A percentile compares a stretch with the other conserved stretches of the same genome.
Conservation (phyloP, 2,113 vertebrate genomes). For the Suricata suricatta region DNA sequence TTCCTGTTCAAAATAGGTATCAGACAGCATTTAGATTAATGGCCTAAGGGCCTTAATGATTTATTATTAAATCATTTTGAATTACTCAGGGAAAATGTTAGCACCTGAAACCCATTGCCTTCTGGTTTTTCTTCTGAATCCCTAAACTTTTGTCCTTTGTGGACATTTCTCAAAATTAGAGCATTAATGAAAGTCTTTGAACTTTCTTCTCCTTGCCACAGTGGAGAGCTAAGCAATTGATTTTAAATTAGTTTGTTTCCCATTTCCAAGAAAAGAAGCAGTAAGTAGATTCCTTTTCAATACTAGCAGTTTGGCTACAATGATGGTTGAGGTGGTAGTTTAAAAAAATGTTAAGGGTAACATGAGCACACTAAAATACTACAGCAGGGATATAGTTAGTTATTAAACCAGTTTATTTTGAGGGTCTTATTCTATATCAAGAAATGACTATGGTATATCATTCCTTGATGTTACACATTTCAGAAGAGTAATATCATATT, state of each 20-base stretch:
- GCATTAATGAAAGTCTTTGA: constrained; percentile 58
- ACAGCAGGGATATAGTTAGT: constrained; percentile 29
- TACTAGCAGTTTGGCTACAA: constrained; percentile 49
- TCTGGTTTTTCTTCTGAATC: not conserved
- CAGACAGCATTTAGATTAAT: constrained; percentile 65
- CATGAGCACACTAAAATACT: constrained; percentile 44
- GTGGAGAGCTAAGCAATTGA: constrained; percentile 48
- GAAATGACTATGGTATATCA: not conserved
- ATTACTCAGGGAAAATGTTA: constrained; percentile 55
- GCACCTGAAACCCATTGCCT: constrained; percentile 31
- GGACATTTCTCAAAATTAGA: constrained; percentile 41
- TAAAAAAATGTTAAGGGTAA: constrained; percentile 58
- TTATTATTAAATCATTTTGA: constrained; percentile 70
- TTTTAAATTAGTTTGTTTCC: constrained; percentile 42
- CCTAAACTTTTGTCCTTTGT: constrained; percentile 36
- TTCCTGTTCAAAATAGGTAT: constrained; percentile 69
- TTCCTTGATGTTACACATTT: not conserved
- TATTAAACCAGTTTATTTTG: constrained; percentile 59
- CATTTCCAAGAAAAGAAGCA: constrained; percentile 52
- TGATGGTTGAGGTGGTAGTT: constrained; percentile 53
- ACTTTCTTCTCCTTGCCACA: constrained; percentile 27
- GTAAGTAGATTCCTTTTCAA: constrained; percentile 27
- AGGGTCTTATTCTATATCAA: constrained; percentile 34
- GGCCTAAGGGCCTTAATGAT: constrained; percentile 58
- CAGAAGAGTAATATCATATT: not conserved